phyloP scores from a whole-genome alignment of 2,888 invertebrate species.

The Aphodius sticticus region DNA sequence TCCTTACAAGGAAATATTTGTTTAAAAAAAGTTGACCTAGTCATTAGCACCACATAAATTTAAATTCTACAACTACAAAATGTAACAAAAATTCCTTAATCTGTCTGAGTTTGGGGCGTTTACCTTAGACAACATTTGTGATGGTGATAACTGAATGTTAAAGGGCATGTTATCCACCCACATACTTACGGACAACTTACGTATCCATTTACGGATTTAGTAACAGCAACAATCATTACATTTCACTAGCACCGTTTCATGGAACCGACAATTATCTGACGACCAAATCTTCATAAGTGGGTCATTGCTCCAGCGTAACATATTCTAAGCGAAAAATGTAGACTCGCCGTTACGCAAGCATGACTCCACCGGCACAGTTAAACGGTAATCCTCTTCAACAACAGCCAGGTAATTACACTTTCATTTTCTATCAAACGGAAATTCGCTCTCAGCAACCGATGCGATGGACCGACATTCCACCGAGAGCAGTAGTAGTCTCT shows the following conservation, averaged over 20 bases:
- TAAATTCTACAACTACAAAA: no score
- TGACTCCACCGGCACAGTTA: background rate
- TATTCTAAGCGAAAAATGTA: background rate
- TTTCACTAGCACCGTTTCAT: background rate
- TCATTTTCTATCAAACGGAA: conserved; percentile 4
- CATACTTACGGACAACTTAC: background rate
- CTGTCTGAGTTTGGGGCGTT: no score
- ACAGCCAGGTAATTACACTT: background rate
- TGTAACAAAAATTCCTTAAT: no score
- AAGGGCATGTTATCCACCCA: background rate
- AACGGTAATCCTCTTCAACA: background rate
- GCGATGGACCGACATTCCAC: background rate
- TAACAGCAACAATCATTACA: background rate
- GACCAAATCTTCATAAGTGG: background rate
- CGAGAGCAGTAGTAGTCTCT: background rate
- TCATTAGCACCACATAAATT: no score
- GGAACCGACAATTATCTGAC: background rate
- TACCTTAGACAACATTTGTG: background rate
- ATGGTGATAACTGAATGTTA: background rate
- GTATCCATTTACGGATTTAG: background rate
- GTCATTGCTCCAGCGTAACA: background rate
- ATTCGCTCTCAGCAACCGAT: background rate
- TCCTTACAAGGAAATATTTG: no score
- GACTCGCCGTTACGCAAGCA: background rate
- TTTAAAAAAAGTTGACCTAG: no score